Conservation (phyloP, 1,140 invertebrate species). For the Cotesia chilonis region DNA sequence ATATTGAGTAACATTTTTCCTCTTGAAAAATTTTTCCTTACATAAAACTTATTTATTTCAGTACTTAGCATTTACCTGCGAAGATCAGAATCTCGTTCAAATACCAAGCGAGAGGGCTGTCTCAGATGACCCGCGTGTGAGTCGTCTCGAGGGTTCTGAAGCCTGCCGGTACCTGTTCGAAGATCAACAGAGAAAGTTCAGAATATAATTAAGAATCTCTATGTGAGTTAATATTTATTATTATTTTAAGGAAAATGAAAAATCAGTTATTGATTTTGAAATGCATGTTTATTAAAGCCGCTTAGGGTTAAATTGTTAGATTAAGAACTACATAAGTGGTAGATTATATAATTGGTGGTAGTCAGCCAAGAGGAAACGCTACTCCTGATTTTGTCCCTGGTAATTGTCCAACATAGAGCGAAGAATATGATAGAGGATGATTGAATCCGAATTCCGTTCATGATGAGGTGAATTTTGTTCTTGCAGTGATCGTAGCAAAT, state of each 20-base stretch:
- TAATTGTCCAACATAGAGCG: conserved; percentile 30
- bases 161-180: not conserved
- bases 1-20: too few relatives aligned
- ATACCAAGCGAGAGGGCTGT: not conserved
- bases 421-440: conserved; percentile 64
- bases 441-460: conserved; percentile 60
- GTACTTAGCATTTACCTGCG: not conserved
- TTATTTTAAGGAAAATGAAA: too few relatives aligned
- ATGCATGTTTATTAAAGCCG: too few relatives aligned
- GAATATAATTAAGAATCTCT: too few relatives aligned
- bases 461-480: conserved; percentile 29
- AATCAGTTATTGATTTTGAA: too few relatives aligned
- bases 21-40: too few relatives aligned
- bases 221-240: too few relatives aligned
- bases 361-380: not conserved
- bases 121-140: not conserved
- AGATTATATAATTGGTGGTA: too few relatives aligned
- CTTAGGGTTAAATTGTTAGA: too few relatives aligned
- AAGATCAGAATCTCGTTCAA: not conserved
- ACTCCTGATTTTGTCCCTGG: not conserved
- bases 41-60: too few relatives aligned
- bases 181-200: not conserved
- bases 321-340: too few relatives aligned
- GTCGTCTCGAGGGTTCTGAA: not conserved
- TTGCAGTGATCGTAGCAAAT: conserved; percentile 52